phyloP scores from a whole-genome alignment of 2,888 invertebrate species.

The Cenopis cana region DNA sequence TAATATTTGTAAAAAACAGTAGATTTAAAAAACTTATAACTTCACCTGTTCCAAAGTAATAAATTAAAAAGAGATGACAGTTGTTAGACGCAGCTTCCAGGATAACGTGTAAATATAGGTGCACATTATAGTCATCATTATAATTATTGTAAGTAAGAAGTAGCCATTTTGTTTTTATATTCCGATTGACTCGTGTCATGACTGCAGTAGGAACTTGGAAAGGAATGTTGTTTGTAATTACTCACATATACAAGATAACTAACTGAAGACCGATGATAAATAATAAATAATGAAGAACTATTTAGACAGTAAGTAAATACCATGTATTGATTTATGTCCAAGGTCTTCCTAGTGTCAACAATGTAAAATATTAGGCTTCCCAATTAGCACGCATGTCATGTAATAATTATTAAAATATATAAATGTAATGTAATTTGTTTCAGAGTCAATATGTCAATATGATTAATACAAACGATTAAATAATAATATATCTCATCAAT shows the following conservation, averaged over 20 bases:
- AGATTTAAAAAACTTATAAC: too few species aligned
- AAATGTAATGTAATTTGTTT: not conserved
- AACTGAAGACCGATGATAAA: not conserved
- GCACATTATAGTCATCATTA: not conserved
- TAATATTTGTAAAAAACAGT: too few species aligned
- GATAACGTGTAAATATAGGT: too few species aligned
- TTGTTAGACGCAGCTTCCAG: too few species aligned
- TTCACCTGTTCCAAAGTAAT: too few species aligned
- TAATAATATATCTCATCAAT: slow-evolving; percentile 28
- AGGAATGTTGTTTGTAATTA: slow-evolving; percentile 13
- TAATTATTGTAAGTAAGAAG: not conserved
- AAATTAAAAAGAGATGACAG: too few species aligned
- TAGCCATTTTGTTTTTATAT: slow-evolving; percentile 1
- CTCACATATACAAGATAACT: slow-evolving; percentile 2
- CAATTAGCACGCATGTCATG: slow-evolving; percentile 24
- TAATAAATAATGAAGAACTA: not conserved
- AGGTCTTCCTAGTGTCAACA: not conserved
- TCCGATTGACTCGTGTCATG: slow-evolving; percentile 6
- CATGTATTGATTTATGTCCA: not conserved
- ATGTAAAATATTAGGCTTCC: not conserved
- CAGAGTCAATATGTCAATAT: slow-evolving; percentile 2
- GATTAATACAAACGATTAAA: slow-evolving; percentile 35
- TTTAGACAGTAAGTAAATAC: not conserved
- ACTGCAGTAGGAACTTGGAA: not conserved
- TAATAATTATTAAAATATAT: slow-evolving; percentile 6